A percentile compares a stretch with the other conserved stretches of the same genome.
Conservation (phyloP, 2,797 vertebrate species). For the Miichthys miiuy region DNA sequence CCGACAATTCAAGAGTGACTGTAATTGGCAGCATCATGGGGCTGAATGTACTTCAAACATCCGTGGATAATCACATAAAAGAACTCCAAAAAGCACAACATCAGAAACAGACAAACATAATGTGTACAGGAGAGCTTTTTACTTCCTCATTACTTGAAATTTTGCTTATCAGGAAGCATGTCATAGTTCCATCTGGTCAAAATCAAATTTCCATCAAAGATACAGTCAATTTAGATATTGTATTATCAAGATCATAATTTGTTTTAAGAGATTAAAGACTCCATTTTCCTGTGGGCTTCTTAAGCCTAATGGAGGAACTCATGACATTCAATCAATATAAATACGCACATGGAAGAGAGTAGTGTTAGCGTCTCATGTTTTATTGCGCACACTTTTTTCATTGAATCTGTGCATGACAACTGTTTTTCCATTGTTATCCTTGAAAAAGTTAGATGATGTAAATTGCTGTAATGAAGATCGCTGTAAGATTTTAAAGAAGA, state of each 20-base stretch:
- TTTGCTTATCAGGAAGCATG: conserved; percentile 12
- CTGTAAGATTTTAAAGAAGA: neutral
- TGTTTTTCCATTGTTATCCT: too few relatives aligned
- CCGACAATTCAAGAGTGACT: conserved; percentile 12
- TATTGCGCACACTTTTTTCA: neutral
- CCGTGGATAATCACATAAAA: conserved; percentile 15
- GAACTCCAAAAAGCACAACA: neutral
- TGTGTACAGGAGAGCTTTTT: neutral
- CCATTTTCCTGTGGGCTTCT: conserved; percentile 26
- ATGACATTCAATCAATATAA: conserved; percentile 24
- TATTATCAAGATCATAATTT: conserved; percentile 49
- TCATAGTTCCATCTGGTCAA: conserved; percentile 33
- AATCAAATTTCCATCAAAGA: conserved; percentile 41
- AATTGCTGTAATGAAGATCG: neutral
- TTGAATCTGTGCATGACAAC: neutral
- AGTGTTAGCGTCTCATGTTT: conserved; percentile 12
- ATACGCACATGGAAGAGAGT: neutral
- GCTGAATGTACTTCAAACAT: conserved; percentile 12
- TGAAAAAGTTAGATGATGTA: neutral
- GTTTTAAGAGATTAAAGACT: conserved; percentile 53
- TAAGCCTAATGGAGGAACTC: conserved; percentile 46
- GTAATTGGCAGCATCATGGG: conserved; percentile 21
- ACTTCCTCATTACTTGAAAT: neutral
- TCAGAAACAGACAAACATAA: neutral
- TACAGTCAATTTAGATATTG: conserved; percentile 17